Base-by-base conservation (phyloP, 2,888 invertebrate species). In the Harpalus rufipes region DNA sequence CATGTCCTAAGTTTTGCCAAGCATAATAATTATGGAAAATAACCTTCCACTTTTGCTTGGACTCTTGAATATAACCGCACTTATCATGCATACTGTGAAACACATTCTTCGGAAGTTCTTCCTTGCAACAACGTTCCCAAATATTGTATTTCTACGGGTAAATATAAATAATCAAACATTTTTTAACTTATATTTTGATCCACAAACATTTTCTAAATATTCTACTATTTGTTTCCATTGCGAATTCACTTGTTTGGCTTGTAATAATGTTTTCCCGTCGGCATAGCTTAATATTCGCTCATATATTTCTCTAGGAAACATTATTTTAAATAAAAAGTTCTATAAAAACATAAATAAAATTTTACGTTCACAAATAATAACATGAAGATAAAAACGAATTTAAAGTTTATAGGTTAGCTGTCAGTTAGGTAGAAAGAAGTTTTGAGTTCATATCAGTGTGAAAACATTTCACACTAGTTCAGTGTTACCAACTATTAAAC, bases 251-350 rank as follows among this genome's bases (percentile, higher is more conserved):
- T 14, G 21, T 32, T 58, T 58, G 14, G 78, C 78, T 58, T 21
- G 56, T 14, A 78, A 18, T 25, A 78, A 56, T 12, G 78, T 78
- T 32, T 32, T 7, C 12, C 78, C 78, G 25, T 78, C 56, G 2
- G 58, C 25, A 32, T 58, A 25, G 12, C 21, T 16, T 58, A 78
- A 58, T n/a, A 78, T 78, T 16, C 7, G 56, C 58, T 78, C 78
- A 78, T 78, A 78, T n/a, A 78, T 78, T 78, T 78, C 78, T 8
- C 25, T n/a, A 32, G 78, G 78, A 25, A 78, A 78, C 56, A 78
- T 78, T 8, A 21, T 68, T 25, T 63, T 32, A 32, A 32, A 32
- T 32, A 32, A 32, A 32, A 32, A 32, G 32, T 32, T 32, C 32
- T 32, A 32, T 32, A 32, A 32, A 32, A 32, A 32, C 32, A 32